A percentile compares a stretch with the other conserved stretches of the same genome.
phyloP scores from a whole-genome alignment of 2,113 vertebrate genomes.

The Corvus moneduloides region DNA sequence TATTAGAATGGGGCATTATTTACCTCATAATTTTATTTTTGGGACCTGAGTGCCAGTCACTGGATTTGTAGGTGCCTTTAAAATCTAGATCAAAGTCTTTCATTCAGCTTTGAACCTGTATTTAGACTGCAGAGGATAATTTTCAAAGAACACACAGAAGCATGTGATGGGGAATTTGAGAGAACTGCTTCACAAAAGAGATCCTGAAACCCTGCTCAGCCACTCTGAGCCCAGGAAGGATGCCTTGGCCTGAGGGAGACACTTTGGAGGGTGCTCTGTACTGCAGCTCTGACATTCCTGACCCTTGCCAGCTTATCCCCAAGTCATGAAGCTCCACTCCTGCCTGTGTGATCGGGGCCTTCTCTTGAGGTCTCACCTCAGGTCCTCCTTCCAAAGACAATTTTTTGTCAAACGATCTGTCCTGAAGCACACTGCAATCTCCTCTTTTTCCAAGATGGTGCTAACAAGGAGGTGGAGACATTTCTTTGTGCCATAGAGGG shows the following conservation, averaged over 20 bases:
- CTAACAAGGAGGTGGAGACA: background rate
- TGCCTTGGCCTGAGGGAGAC: fast-evolving
- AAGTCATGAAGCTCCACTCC: background rate
- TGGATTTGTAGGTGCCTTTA: background rate
- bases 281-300: background rate
- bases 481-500: background rate
- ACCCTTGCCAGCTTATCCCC: background rate
- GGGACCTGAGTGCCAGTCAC: background rate
- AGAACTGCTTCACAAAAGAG: background rate
- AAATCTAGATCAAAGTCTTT: background rate
- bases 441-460: background rate
- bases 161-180: background rate
- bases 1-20: background rate
- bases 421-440: background rate
- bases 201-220: background rate
- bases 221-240: background rate
- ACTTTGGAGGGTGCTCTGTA: background rate
- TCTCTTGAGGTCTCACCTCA: background rate
- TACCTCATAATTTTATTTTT: background rate
- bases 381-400: background rate
- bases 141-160: background rate
- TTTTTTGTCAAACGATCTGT: background rate
- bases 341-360: fast-evolving
- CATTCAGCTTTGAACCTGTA: background rate
- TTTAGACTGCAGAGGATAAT: background rate